A percentile compares a stretch with the other conserved stretches of the same genome.
Conservation (phyloP, 2,113 vertebrate genomes). For the Danio rerio region GRCz12tu NC_133197.1:12381501-12382000, state of each 20-base stretch:
- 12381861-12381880: background rate
- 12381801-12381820: conserved; percentile 6
- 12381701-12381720: background rate
- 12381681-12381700: too few species aligned
- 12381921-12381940: too few species aligned
- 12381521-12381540: background rate
- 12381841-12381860: background rate
- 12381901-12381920: too few species aligned
- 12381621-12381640: conserved; percentile 18
- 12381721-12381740: too few species aligned
- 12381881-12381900: too few species aligned
- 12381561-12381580: background rate
- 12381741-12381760: background rate
- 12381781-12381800: background rate
- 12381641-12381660: conserved; percentile 21
- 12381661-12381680: conserved; percentile 26
- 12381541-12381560: background rate
- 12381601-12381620: background rate
- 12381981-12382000: too few species aligned
- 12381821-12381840: background rate
- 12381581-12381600: background rate
- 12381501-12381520: background rate
- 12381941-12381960: too few species aligned
- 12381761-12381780: background rate
- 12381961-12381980: too few species aligned